phyloP scores from a whole-genome alignment of 2,113 vertebrate genomes.

The Tichodroma muraria region DNA sequence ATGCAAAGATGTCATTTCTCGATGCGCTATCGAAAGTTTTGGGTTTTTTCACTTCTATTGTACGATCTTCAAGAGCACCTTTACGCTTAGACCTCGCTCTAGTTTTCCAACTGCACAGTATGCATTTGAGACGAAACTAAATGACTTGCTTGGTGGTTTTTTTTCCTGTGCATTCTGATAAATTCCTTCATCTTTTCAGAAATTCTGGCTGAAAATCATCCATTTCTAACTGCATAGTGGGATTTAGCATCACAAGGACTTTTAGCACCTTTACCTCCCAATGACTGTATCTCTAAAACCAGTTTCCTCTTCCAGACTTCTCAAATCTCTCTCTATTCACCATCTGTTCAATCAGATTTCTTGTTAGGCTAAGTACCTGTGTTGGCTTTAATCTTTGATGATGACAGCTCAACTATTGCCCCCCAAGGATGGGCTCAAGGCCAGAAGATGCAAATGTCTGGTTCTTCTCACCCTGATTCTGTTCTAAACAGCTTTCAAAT shows the following conservation, averaged over 20 bases:
- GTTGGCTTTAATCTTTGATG: not conserved
- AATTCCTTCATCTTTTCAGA: not conserved
- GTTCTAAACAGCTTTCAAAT: not conserved
- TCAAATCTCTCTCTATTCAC: not conserved
- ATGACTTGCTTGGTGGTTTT: accelerated
- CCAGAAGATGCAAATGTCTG: not conserved
- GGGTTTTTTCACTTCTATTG: not conserved
- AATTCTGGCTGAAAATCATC: not conserved
- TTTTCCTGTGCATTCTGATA: not conserved
- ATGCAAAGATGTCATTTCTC: not conserved
- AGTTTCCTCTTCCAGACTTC: not conserved
- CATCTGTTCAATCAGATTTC: slow-evolving; percentile 30
- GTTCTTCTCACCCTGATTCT: not conserved
- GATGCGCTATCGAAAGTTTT: not conserved
- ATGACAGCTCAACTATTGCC: not conserved
- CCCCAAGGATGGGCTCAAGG: not conserved
- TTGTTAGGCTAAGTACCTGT: slow-evolving; percentile 20
- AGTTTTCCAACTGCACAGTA: not conserved
- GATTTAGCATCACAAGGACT: not conserved
- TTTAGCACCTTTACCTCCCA: not conserved
- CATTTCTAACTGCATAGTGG: not conserved
- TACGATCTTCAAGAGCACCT: not conserved
- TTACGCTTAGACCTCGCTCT: not conserved
- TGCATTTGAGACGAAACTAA: not conserved
- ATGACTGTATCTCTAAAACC: not conserved